Conservation (phyloP, 2,113 vertebrate species). For the Mystacornis crossleyi region DNA sequence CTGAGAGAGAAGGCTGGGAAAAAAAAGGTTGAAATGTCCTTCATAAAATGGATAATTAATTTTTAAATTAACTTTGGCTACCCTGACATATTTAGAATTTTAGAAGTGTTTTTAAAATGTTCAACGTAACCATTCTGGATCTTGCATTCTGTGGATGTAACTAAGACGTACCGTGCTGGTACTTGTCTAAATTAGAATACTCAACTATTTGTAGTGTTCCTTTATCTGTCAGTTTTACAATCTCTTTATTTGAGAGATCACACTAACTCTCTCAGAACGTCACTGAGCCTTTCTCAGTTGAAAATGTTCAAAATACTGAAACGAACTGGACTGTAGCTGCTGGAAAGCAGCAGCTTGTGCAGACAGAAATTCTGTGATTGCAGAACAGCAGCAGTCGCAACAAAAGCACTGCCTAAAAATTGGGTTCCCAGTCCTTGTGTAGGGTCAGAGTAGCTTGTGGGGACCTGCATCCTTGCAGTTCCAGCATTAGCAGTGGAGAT, state of each 20-base stretch:
- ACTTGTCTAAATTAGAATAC: background rate
- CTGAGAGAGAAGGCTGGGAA: background rate
- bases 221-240: background rate
- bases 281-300: background rate
- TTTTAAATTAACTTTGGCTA: slow-evolving; percentile 37
- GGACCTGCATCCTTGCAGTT: background rate
- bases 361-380: background rate
- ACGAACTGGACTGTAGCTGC: background rate
- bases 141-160: background rate
- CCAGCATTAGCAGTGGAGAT: background rate
- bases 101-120: background rate
- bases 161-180: background rate
- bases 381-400: background rate
- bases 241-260: background rate
- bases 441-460: background rate
- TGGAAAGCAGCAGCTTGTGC: background rate
- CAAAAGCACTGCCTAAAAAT: background rate
- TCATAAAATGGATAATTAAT: slow-evolving; percentile 16
- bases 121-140: background rate
- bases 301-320: background rate
- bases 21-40: slow-evolving; percentile 32
- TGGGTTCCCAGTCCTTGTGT: background rate
- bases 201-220: background rate
- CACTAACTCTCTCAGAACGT: background rate
- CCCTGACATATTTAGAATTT: slow-evolving; percentile 1